Percentiles rank a stretch among this genome's conserved stretches.
These are phyloP conservation scores for Cephalopterus ornatus DNA, from an alignment of 2,113 vertebrate species.

Conservation along the genomic window DNA sequence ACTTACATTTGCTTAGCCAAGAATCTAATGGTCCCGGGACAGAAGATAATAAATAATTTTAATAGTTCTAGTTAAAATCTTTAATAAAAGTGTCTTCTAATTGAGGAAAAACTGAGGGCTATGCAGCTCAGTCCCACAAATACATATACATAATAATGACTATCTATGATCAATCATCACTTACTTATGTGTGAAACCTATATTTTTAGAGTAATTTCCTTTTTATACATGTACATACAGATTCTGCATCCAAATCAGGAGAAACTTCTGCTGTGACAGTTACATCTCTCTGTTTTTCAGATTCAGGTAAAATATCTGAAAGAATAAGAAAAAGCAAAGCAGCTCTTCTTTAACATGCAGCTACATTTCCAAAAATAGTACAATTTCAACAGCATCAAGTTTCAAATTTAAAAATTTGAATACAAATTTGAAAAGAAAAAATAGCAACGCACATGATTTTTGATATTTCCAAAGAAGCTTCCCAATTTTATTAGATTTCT, in stretches of 20 bases:
- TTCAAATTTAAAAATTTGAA: not conserved
- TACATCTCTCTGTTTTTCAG: slow-evolving; percentile 78
- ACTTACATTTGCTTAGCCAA: not conserved
- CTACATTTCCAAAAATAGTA: not conserved
- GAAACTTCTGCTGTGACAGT: slow-evolving; percentile 77
- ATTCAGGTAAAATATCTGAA: slow-evolving; percentile 83
- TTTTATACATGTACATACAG: slow-evolving; percentile 74
- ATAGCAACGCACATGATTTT: not conserved
- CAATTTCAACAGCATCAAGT: not conserved
- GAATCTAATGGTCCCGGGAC: not conserved
- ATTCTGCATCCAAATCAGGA: slow-evolving; percentile 78
- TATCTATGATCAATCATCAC: not conserved
- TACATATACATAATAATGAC: not conserved
- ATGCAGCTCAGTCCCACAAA: not conserved
- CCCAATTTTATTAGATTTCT: not conserved
- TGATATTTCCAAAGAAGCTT: not conserved
- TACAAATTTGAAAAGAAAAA: not conserved
- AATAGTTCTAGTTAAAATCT: not conserved
- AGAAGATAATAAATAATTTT: not conserved
- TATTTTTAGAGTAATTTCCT: not conserved
- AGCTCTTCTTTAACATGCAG: not conserved
- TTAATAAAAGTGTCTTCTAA: not conserved
- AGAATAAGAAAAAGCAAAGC: not conserved
- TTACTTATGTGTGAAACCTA: not conserved
- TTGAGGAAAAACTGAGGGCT: not conserved